A percentile compares a stretch with the other conserved stretches of the same genome.
These are phyloP conservation scores for Sakesphorus luctuosus DNA, from an alignment of 2,113 vertebrate genomes.

Conservation along the genomic window DNA sequence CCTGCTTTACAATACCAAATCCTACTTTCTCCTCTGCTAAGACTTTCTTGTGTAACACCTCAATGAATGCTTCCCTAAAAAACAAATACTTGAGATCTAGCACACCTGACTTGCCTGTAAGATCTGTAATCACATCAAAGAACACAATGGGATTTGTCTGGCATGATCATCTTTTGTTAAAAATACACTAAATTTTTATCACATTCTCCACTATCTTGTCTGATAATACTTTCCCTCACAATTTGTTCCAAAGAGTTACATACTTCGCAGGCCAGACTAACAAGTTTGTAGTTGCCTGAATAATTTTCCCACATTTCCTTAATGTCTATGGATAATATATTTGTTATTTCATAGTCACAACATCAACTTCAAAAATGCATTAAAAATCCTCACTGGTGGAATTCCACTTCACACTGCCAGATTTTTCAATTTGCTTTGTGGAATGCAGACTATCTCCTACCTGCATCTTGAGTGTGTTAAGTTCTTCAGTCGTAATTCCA, in stretches of 20 bases:
- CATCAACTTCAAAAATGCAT: constrained; percentile 38
- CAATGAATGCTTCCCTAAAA: neutral
- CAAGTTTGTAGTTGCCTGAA: constrained; percentile 25
- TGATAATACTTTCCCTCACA: constrained; percentile 3
- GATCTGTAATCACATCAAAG: constrained; percentile 35
- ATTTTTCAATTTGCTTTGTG: neutral
- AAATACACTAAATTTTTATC: constrained; percentile 14
- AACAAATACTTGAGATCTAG: neutral
- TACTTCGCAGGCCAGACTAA: constrained; percentile 24
- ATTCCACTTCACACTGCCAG: constrained; percentile 23
- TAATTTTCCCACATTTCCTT: constrained; percentile 37
- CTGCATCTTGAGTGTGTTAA: neutral
- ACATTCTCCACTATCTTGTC: neutral
- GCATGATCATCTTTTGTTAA: neutral
- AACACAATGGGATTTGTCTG: constrained; percentile 2
- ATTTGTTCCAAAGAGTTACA: constrained; percentile 32
- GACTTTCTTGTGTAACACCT: neutral
- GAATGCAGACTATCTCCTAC: constrained; percentile 4
- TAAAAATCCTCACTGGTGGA: constrained; percentile 29
- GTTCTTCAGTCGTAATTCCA: neutral
- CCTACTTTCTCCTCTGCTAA: neutral
- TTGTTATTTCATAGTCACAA: constrained; percentile 29
- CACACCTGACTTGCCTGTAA: neutral
- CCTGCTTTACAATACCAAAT: neutral
- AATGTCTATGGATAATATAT: constrained; percentile 27